Evolutionary conservation across 2,888 invertebrate genomes (phyloP).

Genomic region (Ectemnius lituratus): DNA sequence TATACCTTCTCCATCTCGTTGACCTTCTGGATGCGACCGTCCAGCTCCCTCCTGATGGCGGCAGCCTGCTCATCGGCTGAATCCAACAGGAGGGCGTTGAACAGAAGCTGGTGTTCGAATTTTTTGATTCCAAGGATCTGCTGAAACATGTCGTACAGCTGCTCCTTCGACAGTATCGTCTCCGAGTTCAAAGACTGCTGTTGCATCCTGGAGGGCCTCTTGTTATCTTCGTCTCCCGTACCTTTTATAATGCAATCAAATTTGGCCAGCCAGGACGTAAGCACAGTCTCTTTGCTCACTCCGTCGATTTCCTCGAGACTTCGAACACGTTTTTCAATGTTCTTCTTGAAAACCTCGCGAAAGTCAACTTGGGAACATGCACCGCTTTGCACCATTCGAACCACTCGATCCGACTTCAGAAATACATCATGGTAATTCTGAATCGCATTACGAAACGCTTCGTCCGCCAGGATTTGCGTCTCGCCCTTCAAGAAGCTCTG

Average conservation of each 20-base stretch:
- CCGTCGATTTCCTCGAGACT: conserved; percentile 99
- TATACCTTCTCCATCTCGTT: conserved; percentile 97
- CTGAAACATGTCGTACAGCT: conserved; percentile 99
- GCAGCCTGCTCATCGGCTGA: conserved; percentile 99
- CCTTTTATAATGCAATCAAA: conserved; percentile 99
- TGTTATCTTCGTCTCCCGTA: conserved; percentile 92
- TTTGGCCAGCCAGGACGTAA: conserved; percentile 99
- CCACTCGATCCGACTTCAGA: conserved; percentile 96
- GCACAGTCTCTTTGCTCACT: conserved; percentile 98
- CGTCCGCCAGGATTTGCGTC: conserved; percentile 98
- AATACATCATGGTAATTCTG: conserved; percentile 98
- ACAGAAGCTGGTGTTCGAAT: conserved; percentile 99
- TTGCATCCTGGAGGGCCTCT: conserved; percentile 91
- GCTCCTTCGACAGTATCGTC: conserved; percentile 97
- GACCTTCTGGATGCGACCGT: conserved; percentile 97
- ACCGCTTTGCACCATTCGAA: conserved; percentile 98
- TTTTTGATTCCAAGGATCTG: conserved; percentile 99
- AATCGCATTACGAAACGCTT: conserved; percentile 99
- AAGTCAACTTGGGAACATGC: conserved; percentile 99
- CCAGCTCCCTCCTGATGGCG: conserved; percentile 98
- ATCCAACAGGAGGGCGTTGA: conserved; percentile 98
- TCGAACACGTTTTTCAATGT: conserved; percentile 98
- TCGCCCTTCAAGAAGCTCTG: conserved; percentile 93
- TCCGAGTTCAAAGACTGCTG: conserved; percentile 95
- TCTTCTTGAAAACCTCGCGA: conserved; percentile 98